phyloP scores from a whole-genome alignment of 1,140 invertebrate genomes.

The Delia radicum region DNA sequence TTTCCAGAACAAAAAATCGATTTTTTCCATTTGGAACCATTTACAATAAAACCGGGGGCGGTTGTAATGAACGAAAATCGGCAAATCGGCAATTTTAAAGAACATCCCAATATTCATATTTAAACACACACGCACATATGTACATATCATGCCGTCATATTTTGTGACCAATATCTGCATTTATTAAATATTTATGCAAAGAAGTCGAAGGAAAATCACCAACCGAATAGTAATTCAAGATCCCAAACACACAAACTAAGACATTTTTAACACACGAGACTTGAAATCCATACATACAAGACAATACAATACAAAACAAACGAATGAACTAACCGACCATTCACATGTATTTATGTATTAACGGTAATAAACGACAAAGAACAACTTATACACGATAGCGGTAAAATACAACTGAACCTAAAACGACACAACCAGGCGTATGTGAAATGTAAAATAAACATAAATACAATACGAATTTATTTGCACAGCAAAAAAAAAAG shows the following conservation, averaged over 20 bases:
- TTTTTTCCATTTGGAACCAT: too few species aligned
- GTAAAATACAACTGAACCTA: background rate
- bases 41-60: too few species aligned
- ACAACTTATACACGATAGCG: background rate
- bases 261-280: too few species aligned
- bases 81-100: too few species aligned
- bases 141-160: background rate
- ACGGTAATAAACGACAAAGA: background rate
- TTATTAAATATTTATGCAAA: background rate
- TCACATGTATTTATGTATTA: background rate
- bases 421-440: background rate
- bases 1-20: too few species aligned
- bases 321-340: background rate
- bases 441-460: slow-evolving; percentile 4
- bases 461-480: background rate
- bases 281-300: too few species aligned
- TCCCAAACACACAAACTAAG: background rate
- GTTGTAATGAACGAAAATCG: too few species aligned
- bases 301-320: background rate
- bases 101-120: too few species aligned
- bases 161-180: background rate
- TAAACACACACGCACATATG: background rate
- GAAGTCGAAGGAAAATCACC: background rate
- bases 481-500: background rate
- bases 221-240: background rate